Base-by-base conservation (phyloP, 2,888 invertebrate genomes). In the Zaprionus bogoriensis region DNA sequence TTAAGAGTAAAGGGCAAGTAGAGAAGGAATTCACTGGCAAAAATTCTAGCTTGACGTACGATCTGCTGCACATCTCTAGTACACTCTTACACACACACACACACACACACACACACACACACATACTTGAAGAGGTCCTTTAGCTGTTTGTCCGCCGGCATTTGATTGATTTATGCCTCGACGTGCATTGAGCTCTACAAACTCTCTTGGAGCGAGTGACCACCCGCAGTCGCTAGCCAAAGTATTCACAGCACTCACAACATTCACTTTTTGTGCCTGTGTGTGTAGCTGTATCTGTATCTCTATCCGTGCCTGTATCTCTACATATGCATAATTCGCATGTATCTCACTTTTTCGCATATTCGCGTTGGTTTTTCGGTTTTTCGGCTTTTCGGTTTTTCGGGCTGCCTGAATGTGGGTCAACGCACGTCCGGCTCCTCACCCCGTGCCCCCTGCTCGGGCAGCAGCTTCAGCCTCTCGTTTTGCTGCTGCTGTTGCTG, bases 381-480 rank as follows among this genome's bases (percentile, higher is more conserved):
- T 46, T 77, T 64, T 66, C 45, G 71, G 42, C 54, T 47, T n/a
- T n/a, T n/a, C n/a, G n/a, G 32, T 36, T 36, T 36, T 36, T 36
- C 32, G 32, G n/a, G 45, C 41, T 62, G 69, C 52, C 50, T 54
- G 32, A 75, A 82, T 83, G 60, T 82, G 71, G 81, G 81, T 82
- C 81, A 81, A 70, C 66, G 60, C 71, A 80, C 77, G 85, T 81
- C 77, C 77, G 75, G 32, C 63, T 66, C 45, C 52, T 48, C 60
- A 25, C 25, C 14, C 32, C 2, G 12, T 41, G 28, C 50, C 48
- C 25, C 14, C 32, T 1, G 12, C 38, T 25, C 50, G 45, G 32
- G 32, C 32, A 32, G 6, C 14, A 32, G 14, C 32, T 32, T 32
- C 32, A 27, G 4, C 17, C 17, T 3, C 38, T 17, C 14, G 38